Base-by-base conservation (phyloP, 2,888 invertebrate genomes). In the Mesorhabditis belari region DNA sequence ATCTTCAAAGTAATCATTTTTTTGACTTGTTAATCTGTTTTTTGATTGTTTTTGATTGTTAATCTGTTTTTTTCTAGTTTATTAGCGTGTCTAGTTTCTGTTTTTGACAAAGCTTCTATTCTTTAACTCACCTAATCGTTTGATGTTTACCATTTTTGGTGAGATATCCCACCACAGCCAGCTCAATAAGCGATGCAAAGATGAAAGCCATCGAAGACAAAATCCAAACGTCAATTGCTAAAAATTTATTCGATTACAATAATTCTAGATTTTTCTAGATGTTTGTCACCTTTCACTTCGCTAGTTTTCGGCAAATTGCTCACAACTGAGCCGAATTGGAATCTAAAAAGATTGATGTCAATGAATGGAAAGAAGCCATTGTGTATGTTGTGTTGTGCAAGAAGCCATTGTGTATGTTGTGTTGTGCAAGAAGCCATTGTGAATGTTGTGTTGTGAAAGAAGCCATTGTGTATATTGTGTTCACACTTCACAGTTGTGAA, bases 151-250 rank as follows among this genome's bases (percentile, higher is more conserved):
- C 76, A 44, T 72, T 67, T 50, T 76, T 58, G 3, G 74, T 69
- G 25, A 77, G 56, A 60, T 70, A 80, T 4, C 80, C 80, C 24
- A 80, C 77, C 3, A 80, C 58, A 5, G 79, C 80, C 64, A 80
- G 60, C 58, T 80, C 80, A 5, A 80, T 73, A 9, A 80, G 60
- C 3, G 77, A 73, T n/a, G 75, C 75, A 58, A 80, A 80, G 52
- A 80, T 80, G 58, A 80, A 80, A 4, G 74, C 80, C 80, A 80
- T 80, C 24, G 77, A 75, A 24, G 70, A 70, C 17, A 80, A 64
- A 60, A 80, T 80, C 79, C 77, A 79, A 25, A 80, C 80, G 64
- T 80, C 80, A 55, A 80, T 80, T 1, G 80, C 79, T 66, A 19
- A 55, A 63, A 65, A 24, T n/a, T n/a, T n/a, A n/a, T n/a, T n/a